These are phyloP conservation scores for Drosophila subobscura DNA, from an alignment of 1,140 invertebrate species.

Conservation along the genomic window DNA sequence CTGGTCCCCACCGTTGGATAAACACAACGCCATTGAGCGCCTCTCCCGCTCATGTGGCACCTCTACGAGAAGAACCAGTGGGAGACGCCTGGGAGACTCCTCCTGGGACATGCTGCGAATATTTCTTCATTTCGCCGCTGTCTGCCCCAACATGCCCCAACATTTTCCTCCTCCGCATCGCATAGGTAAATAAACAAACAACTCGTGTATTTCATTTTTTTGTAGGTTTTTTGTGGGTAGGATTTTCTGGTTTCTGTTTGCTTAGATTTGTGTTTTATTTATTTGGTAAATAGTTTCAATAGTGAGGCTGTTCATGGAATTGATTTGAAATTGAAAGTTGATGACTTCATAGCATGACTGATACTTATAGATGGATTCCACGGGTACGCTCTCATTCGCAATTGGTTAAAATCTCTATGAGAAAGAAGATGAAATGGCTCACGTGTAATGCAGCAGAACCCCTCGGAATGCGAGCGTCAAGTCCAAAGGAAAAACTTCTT, in stretches of 20 bases:
- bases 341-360: constrained; percentile 23
- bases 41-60: constrained; percentile 66
- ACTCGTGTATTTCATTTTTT: constrained; percentile 48
- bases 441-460: too few relatives aligned
- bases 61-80: constrained; percentile 37
- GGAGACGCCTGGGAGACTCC: constrained; percentile 37
- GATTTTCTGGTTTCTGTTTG: too few relatives aligned
- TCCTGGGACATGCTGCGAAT: constrained; percentile 64
- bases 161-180: constrained; percentile 43
- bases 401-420: neutral
- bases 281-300: constrained; percentile 28
- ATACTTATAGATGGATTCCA: neutral
- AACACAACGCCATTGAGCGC: constrained; percentile 59
- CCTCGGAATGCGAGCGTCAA: too few relatives aligned
- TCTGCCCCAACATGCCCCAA: constrained; percentile 28
- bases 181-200: constrained; percentile 45
- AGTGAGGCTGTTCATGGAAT: constrained; percentile 4
- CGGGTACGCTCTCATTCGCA: neutral
- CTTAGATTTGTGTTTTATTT: constrained; percentile 36
- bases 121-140: constrained; percentile 59
- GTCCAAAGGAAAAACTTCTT: too few relatives aligned
- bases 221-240: constrained; percentile 3
- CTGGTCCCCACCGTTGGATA: constrained; percentile 65
- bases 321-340: neutral
- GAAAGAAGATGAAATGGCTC: too few relatives aligned